A percentile compares a stretch with the other conserved stretches of the same genome.
These are phyloP conservation scores for Podarcis cretensis DNA, from an alignment of 2,113 vertebrate species.

Conservation along the genomic window DNA sequence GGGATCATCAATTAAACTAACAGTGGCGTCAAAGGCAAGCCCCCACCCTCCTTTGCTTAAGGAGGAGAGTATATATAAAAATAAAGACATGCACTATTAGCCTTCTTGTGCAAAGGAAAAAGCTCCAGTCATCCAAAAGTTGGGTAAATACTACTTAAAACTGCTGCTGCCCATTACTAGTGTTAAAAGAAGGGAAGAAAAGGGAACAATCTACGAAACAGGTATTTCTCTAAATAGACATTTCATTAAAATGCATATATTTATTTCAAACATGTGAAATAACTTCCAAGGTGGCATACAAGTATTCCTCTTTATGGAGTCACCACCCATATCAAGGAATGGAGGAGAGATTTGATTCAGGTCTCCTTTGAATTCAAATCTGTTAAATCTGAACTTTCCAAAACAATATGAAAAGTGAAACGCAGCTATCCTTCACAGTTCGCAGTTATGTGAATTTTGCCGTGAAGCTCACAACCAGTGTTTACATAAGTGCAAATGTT, in stretches of 20 bases:
- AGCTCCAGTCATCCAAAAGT: not conserved
- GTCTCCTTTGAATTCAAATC: too few species aligned
- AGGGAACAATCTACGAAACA: not conserved
- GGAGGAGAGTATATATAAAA: not conserved
- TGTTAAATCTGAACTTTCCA: too few species aligned
- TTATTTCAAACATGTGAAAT: not conserved
- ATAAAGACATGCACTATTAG: not conserved
- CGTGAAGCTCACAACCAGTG: too few species aligned
- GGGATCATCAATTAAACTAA: not conserved
- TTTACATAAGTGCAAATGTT: too few species aligned
- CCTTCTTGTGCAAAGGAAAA: slow-evolving; percentile 14
- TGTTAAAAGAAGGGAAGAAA: not conserved
- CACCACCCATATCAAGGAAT: too few species aligned
- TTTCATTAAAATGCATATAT: not conserved
- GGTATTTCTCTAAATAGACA: not conserved
- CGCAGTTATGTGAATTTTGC: too few species aligned
- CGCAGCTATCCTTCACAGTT: too few species aligned
- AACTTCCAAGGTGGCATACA: not conserved
- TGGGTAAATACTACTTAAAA: not conserved
- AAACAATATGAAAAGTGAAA: too few species aligned
- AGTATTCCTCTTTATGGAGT: not conserved
- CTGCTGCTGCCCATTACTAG: not conserved
- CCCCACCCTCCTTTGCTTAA: not conserved
- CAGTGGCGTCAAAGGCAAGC: not conserved
- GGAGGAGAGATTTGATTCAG: too few species aligned